Base-by-base conservation (phyloP, 2,113 vertebrate genomes). In the Chauna torquata region DNA sequence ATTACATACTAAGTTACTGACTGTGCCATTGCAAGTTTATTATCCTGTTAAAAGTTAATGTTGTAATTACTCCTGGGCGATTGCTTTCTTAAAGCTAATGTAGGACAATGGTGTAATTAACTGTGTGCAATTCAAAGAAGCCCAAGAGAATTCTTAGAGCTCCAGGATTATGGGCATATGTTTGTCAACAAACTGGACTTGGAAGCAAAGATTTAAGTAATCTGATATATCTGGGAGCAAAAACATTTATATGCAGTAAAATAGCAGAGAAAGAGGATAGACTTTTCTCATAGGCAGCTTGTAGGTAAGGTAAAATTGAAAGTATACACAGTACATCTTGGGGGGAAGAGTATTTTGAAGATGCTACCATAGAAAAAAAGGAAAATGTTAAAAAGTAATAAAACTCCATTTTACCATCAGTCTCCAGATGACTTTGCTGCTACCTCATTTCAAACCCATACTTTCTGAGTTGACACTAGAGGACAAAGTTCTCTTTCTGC, bases 1-100 rank as follows among this genome's bases (percentile, higher is more conserved):
- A 38, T 64, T 32, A 44, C 44, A 61, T 24, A 50, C 42, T 79
- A 16, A 82, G 50, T 64, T 93, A 83, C 18, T 90, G 88, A 85
- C 80, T 83, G 62, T 76, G 49, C 23, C 27, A 78, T 61, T 75
- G 74, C 59, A 80, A 64, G 25, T 91, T 97, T 95, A 91, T 79
- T 94, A 61, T 69, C 49, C 22, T 42, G 62, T 86, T 95, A 79
- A 93, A 90, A 94, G 75, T 93, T 96, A 90, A 85, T 25, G 42
- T 36, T 71, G 32, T 38, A 59, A 97, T 45, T 94, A 54, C 40
- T 96, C 59, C 85, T 72, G 59, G 17, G 50, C 34, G 42, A 54
- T 32, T 82, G 38, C 3, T 85, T 92, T 97, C 76, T 38, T 12
- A 59, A 52, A 76, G 47, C 81, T 94, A 95, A 75, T 88, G 78